phyloP scores from a whole-genome alignment of 1,140 invertebrate species.

The Leptinotarsa defecta region DNA sequence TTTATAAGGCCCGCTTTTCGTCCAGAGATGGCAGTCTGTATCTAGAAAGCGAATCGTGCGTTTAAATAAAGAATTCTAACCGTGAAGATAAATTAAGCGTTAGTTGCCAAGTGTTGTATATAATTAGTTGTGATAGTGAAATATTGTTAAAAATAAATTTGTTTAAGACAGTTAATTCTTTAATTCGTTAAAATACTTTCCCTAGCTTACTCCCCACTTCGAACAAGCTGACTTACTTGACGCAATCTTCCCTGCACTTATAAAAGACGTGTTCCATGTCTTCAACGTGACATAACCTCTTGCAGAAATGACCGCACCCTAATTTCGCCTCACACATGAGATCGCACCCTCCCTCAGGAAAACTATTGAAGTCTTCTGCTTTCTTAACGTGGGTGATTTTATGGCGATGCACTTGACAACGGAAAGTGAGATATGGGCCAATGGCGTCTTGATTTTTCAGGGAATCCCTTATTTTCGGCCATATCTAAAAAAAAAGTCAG shows the following conservation, averaged over 20 bases:
- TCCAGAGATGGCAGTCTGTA: too few relatives aligned
- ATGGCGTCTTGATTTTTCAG: constrained; percentile 57
- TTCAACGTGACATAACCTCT: constrained; percentile 60
- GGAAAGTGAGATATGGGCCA: constrained; percentile 55
- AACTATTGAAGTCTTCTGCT: constrained; percentile 56
- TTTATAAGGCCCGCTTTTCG: too few relatives aligned
- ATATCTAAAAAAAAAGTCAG: constrained; percentile 51
- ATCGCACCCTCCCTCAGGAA: constrained; percentile 61
- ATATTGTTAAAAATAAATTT: too few relatives aligned
- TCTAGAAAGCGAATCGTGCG: too few relatives aligned
- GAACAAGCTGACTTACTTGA: constrained; percentile 40
- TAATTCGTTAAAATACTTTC: too few relatives aligned
- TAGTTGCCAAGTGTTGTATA: too few relatives aligned
- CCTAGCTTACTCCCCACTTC: too few relatives aligned
- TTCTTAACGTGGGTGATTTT: constrained; percentile 48
- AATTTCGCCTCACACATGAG: constrained; percentile 55
- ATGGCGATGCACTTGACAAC: constrained; percentile 59
- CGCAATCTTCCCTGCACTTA: constrained; percentile 56
- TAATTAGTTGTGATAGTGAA: too few relatives aligned
- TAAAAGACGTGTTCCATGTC: constrained; percentile 57
- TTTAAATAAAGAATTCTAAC: too few relatives aligned
- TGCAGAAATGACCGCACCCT: constrained; percentile 63
- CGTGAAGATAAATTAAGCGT: too few relatives aligned
- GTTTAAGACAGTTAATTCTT: too few relatives aligned
- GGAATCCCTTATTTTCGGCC: constrained; percentile 60